These are phyloP conservation scores for Drosophila parvula DNA, from an alignment of 1,140 invertebrate species.

Conservation along the genomic window DNA sequence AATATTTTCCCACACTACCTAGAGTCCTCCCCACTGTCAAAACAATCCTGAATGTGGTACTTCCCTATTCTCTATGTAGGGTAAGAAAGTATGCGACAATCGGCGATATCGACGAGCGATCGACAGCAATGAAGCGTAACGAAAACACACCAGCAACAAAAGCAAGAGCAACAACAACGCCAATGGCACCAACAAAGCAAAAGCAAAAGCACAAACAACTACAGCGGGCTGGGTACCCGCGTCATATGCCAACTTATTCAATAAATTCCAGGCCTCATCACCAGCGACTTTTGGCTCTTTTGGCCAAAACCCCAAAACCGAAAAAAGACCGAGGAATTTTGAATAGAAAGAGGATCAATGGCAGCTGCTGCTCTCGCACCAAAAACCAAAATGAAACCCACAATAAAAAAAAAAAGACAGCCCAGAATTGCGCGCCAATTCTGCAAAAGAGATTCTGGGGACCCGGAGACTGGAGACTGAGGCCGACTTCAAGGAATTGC, in stretches of 20 bases:
- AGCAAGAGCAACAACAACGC: slow-evolving; percentile 5
- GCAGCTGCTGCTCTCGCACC: slow-evolving; percentile 42
- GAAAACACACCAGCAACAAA: slow-evolving; percentile 53
- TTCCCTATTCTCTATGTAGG: slow-evolving; percentile 11
- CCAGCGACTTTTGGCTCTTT: slow-evolving; percentile 36
- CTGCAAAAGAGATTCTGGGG: slow-evolving; percentile 55
- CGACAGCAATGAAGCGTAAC: slow-evolving; percentile 74
- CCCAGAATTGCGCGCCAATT: slow-evolving; percentile 74
- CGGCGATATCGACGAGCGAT: slow-evolving; percentile 36
- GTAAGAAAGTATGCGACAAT: slow-evolving; percentile 61
- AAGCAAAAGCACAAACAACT: slow-evolving; percentile 17
- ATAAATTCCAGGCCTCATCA: slow-evolving; percentile 64
- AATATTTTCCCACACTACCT: neutral
- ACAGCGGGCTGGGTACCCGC: slow-evolving; percentile 20
- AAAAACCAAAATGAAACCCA: slow-evolving; percentile 21
- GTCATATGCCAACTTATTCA: slow-evolving; percentile 53
- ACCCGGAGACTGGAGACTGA: slow-evolving; percentile 53
- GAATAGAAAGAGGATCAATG: slow-evolving; percentile 56
- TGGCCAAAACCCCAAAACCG: slow-evolving; percentile 38
- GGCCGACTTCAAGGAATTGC: slow-evolving; percentile 79
- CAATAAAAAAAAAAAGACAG: slow-evolving; percentile 13
- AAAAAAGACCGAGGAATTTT: slow-evolving; percentile 49
- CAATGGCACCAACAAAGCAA: slow-evolving; percentile 6
- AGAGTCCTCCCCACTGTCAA: neutral
- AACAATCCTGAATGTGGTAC: neutral